These are phyloP conservation scores for Diachasmimorpha longicaudata DNA, from an alignment of 1,140 invertebrate species.

Conservation along the genomic window DNA sequence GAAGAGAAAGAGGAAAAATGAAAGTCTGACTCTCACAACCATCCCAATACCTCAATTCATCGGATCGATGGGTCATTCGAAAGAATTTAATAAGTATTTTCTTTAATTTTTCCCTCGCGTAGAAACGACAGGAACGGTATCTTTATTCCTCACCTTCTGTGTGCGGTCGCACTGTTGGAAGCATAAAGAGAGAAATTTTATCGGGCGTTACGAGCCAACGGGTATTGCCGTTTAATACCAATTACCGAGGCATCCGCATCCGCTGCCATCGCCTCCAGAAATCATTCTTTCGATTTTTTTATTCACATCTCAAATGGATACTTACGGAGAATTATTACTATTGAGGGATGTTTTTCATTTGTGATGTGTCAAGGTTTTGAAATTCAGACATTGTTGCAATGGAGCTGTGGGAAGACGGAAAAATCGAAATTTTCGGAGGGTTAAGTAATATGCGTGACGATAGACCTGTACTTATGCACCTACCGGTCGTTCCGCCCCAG, in stretches of 20 bases:
- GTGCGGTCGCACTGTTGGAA: slow-evolving; percentile 18
- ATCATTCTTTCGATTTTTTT: not conserved
- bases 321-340: not conserved
- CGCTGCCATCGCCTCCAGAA: slow-evolving; percentile 2
- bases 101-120: no score
- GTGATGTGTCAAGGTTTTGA: not conserved
- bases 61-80: no score
- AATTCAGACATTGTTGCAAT: not conserved
- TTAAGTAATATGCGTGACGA: slow-evolving; percentile 24
- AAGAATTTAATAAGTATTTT: no score
- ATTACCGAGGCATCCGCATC: slow-evolving; percentile 36
- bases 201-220: slow-evolving; percentile 27
- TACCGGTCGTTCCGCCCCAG: slow-evolving; percentile 6
- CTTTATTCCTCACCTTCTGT: not conserved
- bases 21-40: no score
- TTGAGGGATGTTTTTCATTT: not conserved
- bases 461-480: slow-evolving; percentile 17
- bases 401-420: not conserved
- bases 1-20: no score
- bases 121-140: not conserved
- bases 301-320: not conserved
- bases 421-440: slow-evolving; percentile 9
- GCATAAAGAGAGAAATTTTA: slow-evolving; percentile 43
- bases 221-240: slow-evolving; percentile 39
- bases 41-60: no score